Evolutionary conservation across 2,113 vertebrate genomes (phyloP), one percentile per base, ranked within the genome.

Genomic region (Anolis carolinensis): DNA sequence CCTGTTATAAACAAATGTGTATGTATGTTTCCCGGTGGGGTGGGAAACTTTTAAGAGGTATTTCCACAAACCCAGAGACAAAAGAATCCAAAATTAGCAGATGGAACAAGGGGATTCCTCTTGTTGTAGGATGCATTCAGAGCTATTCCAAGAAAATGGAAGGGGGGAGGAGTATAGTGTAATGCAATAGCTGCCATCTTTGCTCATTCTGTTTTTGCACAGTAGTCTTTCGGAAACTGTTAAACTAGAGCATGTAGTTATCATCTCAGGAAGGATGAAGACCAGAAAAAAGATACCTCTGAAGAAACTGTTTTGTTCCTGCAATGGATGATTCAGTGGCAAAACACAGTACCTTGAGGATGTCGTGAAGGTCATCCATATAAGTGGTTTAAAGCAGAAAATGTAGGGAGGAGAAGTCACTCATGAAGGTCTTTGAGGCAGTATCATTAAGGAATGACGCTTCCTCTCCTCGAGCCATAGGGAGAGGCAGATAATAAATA

Each of bases 21-120:
- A 20, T 36, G 32, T 36, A 23, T 52, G 7, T 67, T 36, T 13
- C 55, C 18, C 3, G 55, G 55, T 59, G 55, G 55, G 55, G 4
- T 5, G 39, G 90, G 82, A 80, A 39, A 90, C 44, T 72, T 44
- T 44, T 72, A 44, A 74, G 83, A 25, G 34, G 16, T 1, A 0
- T 71, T 63, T 91, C 90, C 90, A 87, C 75, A 87, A 92, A 89
- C 86, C 79, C 36, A 90, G 32, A 34, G n/a, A 76, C 55, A 89
- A 81, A 59, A 90, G 77, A 94, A 92, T 67, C 55, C 0, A 14
- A 50, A 21, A 67, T 67, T 72, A 80, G 62, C 9, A 81, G 50
- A 36, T 21, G 55, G 32, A 7, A 20, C 21, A 25, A 23, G 44
- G 21, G 39, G 16, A 74, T 20, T 73, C n/a, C 62, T 74, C 34